phyloP scores from a whole-genome alignment of 2,113 vertebrate genomes.

The Pao palembangensis region DNA sequence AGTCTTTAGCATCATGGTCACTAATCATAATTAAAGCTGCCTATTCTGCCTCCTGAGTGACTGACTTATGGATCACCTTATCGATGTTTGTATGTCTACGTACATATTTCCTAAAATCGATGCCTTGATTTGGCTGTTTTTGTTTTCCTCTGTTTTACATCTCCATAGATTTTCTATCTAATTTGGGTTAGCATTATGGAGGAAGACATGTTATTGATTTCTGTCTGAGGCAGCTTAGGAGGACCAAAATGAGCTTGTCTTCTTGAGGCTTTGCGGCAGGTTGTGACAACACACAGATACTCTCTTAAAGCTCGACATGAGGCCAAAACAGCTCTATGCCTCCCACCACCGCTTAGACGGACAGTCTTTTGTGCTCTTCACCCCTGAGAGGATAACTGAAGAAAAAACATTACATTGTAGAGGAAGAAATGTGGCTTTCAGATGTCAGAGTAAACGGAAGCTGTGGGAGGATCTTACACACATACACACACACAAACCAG shows the following conservation, averaged over 20 bases:
- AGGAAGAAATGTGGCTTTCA: slow-evolving; percentile 40
- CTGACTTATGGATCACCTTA: slow-evolving; percentile 40
- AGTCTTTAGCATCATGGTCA: slow-evolving; percentile 8
- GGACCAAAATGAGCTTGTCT: slow-evolving; percentile 57
- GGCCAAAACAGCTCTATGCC: slow-evolving; percentile 44
- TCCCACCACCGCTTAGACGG: slow-evolving; percentile 35
- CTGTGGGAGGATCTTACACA: slow-evolving; percentile 51
- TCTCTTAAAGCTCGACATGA: slow-evolving; percentile 35
- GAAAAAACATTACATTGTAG: slow-evolving; percentile 21
- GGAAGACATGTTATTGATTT: slow-evolving; percentile 69
- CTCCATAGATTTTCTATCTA: slow-evolving; percentile 71
- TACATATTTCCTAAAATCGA: slow-evolving; percentile 56
- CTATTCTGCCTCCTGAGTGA: slow-evolving; percentile 36
- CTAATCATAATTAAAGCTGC: slow-evolving; percentile 36
- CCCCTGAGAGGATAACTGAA: slow-evolving; percentile 11
- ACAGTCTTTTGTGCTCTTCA: slow-evolving; percentile 25
- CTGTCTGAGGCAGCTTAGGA: slow-evolving; percentile 60
- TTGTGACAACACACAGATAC: slow-evolving; percentile 53
- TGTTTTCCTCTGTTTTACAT: slow-evolving; percentile 69
- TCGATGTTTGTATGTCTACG: slow-evolving; percentile 48
- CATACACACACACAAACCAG: slow-evolving; percentile 40
- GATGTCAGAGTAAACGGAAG: slow-evolving; percentile 32
- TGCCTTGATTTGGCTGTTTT: slow-evolving; percentile 64
- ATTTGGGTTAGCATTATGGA: slow-evolving; percentile 69
- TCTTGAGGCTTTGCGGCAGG: slow-evolving; percentile 53